Conservation (phyloP, 2,888 invertebrate species). For the Anodontia alba region DNA sequence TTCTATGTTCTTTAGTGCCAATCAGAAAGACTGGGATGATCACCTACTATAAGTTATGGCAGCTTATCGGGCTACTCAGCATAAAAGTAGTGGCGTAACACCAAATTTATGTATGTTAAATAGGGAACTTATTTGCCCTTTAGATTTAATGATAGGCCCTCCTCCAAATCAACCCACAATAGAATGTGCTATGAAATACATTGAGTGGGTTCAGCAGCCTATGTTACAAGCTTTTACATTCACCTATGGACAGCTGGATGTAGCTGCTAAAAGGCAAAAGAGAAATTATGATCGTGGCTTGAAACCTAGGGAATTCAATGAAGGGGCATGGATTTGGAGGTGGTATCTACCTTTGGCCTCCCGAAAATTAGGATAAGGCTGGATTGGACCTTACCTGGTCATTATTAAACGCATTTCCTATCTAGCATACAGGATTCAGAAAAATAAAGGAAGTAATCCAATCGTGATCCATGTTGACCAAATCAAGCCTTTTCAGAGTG, state of each 20-base stretch:
- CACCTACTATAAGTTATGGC: constrained; percentile 44
- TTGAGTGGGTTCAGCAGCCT: constrained; percentile 44
- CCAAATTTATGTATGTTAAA: constrained; percentile 58
- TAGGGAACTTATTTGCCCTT: no score
- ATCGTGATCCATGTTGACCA: no score
- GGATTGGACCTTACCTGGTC: no score
- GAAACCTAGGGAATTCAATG: constrained; percentile 40
- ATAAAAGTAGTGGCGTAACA: constrained; percentile 41
- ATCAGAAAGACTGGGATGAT: constrained; percentile 57
- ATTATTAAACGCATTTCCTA: no score
- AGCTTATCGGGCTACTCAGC: constrained; percentile 52
- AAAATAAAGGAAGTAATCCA: no score
- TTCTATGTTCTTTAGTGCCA: no score
- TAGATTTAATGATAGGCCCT: constrained; percentile 40
- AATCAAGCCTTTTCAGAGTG: no score
- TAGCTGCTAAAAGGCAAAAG: constrained; percentile 44
- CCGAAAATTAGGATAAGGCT: constrained; percentile 39
- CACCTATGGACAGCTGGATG: no score
- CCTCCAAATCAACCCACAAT: neutral
- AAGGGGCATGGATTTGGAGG: constrained; percentile 22
- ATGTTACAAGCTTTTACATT: no score
- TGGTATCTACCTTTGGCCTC: neutral
- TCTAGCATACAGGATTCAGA: no score
- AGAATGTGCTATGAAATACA: constrained; percentile 36
- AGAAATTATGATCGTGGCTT: constrained; percentile 34